Evolutionary conservation across 2,888 invertebrate species (phyloP).

Genomic region (Nasonia oneida): DNA sequence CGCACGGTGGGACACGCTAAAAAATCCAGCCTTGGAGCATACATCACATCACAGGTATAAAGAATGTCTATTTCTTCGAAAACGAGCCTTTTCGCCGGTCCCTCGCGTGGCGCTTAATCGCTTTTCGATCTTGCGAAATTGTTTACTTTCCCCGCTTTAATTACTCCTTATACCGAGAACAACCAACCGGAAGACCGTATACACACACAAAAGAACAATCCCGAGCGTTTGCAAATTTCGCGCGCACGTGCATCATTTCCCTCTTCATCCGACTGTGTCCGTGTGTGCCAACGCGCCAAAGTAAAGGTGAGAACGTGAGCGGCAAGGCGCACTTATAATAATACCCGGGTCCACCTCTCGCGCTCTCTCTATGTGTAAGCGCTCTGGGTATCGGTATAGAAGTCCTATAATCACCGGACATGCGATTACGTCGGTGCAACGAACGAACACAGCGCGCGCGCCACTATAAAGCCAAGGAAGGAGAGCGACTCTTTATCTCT

Average conservation of each 20-base stretch:
- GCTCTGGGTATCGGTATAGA: conserved; percentile 65
- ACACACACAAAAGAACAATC: background rate
- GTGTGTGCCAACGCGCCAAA: conserved; percentile 19
- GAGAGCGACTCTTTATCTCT: conserved; percentile 27
- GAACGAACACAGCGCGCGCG: conserved; percentile 30
- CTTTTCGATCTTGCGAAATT: background rate
- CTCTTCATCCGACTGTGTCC: background rate
- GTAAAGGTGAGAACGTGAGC: conserved; percentile 58
- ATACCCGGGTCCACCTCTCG: conserved; percentile 67
- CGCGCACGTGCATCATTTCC: conserved; percentile 41
- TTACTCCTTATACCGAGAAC: background rate
- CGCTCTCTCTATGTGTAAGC: conserved; percentile 41
- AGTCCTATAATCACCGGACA: conserved; percentile 73
- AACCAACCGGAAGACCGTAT: background rate
- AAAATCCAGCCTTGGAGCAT: background rate
- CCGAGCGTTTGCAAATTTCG: conserved; percentile 13
- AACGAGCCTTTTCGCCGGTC: background rate
- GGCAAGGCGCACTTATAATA: conserved; percentile 68
- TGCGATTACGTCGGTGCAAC: conserved; percentile 66
- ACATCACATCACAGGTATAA: background rate
- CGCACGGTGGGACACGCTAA: background rate
- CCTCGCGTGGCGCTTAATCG: background rate
- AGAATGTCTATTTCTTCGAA: background rate
- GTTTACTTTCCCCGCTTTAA: background rate
- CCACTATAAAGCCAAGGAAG: background rate